Evolutionary conservation across 2,888 invertebrate species (phyloP).

Genomic region (Pegoplata infirma): DNA sequence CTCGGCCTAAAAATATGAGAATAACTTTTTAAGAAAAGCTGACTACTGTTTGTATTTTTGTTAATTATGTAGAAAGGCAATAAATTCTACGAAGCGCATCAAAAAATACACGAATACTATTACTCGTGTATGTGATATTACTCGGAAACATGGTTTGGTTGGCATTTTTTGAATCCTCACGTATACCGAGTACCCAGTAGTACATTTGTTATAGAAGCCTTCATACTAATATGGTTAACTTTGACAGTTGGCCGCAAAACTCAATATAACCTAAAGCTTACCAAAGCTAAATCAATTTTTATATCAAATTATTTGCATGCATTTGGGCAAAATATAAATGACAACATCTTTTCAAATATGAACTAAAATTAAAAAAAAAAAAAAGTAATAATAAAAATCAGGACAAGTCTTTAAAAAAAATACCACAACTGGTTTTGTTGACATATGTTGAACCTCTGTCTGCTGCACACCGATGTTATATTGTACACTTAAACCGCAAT

Average conservation of each 20-base stretch:
- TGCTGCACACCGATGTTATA: slow-evolving; percentile 17
- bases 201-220: no score
- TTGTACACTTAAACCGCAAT: slow-evolving; percentile 53
- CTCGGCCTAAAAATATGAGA: no score
- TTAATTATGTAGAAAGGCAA: no score
- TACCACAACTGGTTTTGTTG: slow-evolving; percentile 32
- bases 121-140: no score
- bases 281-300: background rate
- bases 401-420: slow-evolving; percentile 33
- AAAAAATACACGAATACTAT: no score
- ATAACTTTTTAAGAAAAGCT: no score
- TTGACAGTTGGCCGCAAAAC: slow-evolving; percentile 30
- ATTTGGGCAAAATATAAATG: background rate
- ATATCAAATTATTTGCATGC: slow-evolving; percentile 16
- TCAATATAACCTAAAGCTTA: slow-evolving; percentile 23
- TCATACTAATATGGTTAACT: no score
- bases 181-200: no score
- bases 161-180: no score
- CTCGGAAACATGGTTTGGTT: no score
- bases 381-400: background rate
- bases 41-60: no score
- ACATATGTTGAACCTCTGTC: slow-evolving; percentile 50
- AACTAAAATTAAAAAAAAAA: background rate
- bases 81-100: no score
- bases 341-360: slow-evolving; percentile 3